phyloP scores from a whole-genome alignment of 2,113 vertebrate genomes.

The Zosterops hypoxanthus region DNA sequence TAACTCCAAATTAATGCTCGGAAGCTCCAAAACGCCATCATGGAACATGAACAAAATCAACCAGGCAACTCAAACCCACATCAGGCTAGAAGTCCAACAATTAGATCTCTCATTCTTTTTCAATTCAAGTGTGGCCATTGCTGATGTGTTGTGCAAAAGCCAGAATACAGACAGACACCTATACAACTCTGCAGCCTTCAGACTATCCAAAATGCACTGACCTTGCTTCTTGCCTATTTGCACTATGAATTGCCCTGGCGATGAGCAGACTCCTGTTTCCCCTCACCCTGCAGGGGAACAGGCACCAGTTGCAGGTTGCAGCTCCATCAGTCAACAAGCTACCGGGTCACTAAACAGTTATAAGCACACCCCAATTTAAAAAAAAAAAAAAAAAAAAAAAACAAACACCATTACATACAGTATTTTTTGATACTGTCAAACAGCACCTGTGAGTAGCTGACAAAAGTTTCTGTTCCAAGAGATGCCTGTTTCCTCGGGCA shows the following conservation, averaged over 20 bases:
- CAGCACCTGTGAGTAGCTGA: not conserved
- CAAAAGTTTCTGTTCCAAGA: not conserved
- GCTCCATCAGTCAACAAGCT: not conserved
- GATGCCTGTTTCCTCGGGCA: not conserved
- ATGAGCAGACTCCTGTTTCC: not conserved
- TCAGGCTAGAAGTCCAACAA: not conserved
- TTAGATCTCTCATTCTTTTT: rapidly evolving
- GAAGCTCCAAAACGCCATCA: rapidly evolving
- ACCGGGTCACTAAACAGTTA: not conserved
- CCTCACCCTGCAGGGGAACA: not conserved
- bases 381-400: not conserved
- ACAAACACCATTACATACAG: not conserved
- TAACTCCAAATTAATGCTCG: not conserved
- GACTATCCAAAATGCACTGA: not conserved
- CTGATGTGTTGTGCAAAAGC: not conserved
- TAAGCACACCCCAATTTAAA: not conserved
- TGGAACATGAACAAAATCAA: not conserved
- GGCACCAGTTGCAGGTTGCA: rapidly evolving
- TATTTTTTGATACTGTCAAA: not conserved
- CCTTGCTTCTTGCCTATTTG: not conserved
- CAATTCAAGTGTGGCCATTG: no score
- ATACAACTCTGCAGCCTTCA: not conserved
- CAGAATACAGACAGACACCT: not conserved
- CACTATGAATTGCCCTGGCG: not conserved
- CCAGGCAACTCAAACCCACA: rapidly evolving